Evolutionary conservation across 64 coral and sea anemone species (phyloP).

Genomic region (Montipora foliosa): DNA sequence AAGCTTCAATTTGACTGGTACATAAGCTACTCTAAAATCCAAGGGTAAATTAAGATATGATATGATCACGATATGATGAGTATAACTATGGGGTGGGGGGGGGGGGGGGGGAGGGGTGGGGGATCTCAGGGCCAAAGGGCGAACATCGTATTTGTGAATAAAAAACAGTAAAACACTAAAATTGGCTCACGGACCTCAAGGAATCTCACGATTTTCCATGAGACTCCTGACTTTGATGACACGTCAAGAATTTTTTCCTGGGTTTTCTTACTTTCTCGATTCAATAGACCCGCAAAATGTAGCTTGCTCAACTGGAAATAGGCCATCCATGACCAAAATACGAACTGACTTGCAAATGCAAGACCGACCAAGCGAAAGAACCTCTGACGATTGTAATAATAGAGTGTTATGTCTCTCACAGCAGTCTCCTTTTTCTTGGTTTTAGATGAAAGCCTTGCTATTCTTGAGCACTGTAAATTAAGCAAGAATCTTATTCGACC

Average conservation of each 20-base stretch:
- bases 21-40: no score
- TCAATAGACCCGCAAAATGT: background rate
- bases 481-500: background rate
- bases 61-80: no score
- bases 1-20: no score
- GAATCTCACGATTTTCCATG: conserved; percentile 66
- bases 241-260: background rate
- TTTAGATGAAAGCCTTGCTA: conserved; percentile 5
- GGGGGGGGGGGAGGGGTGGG: no score
- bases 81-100: no score
- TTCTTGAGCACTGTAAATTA: background rate
- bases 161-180: background rate
- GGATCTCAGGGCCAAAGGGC: no score
- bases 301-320: conserved; percentile 73
- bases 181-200: background rate
- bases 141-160: background rate
- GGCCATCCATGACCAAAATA: conserved; percentile 90
- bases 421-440: background rate
- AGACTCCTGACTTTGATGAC: background rate
- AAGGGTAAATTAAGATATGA: no score
- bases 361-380: conserved; percentile 90
- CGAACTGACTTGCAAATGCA: conserved; percentile 79
- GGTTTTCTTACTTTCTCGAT: background rate
- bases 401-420: conserved; percentile 73
- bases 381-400: conserved; percentile 82